Percentiles rank a stretch among this genome's conserved stretches.
Evolutionary conservation across 2,113 vertebrate genomes (phyloP).

Genomic region (Mixornis gularis): DNA sequence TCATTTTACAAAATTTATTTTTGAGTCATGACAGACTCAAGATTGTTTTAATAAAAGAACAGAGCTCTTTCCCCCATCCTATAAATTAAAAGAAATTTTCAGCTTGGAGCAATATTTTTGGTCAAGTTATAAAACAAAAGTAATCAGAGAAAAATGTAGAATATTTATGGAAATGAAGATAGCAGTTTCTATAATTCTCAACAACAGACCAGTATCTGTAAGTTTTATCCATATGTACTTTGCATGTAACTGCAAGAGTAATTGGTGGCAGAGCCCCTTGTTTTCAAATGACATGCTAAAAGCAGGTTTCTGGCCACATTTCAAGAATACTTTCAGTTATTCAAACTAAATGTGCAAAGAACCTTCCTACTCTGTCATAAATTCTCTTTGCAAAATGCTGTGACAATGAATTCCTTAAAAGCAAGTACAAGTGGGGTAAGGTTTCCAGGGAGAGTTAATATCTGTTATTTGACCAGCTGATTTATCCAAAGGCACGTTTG

Average conservation of each 20-base stretch:
- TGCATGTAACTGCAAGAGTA: neutral
- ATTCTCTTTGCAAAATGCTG: neutral
- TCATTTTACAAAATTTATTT: neutral
- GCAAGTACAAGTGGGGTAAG: neutral
- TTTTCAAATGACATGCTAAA: conserved; percentile 11
- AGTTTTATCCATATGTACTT: neutral
- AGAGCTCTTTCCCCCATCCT: neutral
- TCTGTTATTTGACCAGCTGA: conserved; percentile 5
- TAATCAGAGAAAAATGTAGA: neutral
- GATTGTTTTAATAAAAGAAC: neutral
- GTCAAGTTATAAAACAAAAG: neutral
- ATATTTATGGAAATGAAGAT: neutral
- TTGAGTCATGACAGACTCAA: neutral
- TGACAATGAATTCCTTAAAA: conserved; percentile 17
- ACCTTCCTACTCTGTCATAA: neutral
- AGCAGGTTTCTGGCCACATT: conserved; percentile 27
- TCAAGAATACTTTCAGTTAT: conserved; percentile 6
- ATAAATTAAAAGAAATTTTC: neutral
- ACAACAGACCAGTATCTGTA: neutral
- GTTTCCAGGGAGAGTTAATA: conserved; percentile 6
- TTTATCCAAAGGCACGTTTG: conserved; percentile 7
- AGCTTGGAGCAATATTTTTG: neutral
- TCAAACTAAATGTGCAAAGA: conserved; percentile 6
- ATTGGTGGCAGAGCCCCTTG: neutral
- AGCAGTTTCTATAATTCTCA: neutral